Evolutionary conservation across 2,113 vertebrate species (phyloP).

Genomic region (Hiodon tergisus): DNA sequence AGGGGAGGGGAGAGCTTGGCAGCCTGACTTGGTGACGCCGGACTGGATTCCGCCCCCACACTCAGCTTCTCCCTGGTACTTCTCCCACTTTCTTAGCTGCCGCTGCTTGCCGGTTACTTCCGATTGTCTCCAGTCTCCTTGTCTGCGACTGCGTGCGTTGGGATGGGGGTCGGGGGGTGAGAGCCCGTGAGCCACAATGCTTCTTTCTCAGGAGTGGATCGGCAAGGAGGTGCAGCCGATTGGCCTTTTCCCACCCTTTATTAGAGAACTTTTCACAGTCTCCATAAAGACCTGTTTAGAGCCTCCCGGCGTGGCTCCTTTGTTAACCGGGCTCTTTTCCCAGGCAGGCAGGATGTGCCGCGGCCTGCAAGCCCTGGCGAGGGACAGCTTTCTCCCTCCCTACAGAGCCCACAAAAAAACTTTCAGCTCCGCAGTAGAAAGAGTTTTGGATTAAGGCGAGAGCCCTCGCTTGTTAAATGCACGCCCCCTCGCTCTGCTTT

Average conservation of each 20-base stretch:
- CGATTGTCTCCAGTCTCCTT: background rate
- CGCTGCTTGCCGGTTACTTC: background rate
- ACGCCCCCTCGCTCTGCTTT: too few species aligned
- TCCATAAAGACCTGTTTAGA: slow-evolving; percentile 5
- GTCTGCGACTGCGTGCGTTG: too few species aligned
- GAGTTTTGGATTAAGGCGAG: too few species aligned
- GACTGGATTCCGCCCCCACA: too few species aligned
- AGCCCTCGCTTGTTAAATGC: too few species aligned
- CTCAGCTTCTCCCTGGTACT: too few species aligned
- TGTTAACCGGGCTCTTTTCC: slow-evolving; percentile 2
- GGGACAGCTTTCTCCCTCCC: background rate
- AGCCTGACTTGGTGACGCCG: too few species aligned
- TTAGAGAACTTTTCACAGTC: slow-evolving; percentile 9
- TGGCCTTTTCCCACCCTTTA: slow-evolving; percentile 2
- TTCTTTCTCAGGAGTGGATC: background rate
- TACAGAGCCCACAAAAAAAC: slow-evolving; percentile 9
- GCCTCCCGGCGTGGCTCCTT: slow-evolving; percentile 1
- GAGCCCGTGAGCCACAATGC: background rate
- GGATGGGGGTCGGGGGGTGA: background rate
- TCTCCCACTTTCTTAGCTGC: background rate
- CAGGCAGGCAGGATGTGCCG: background rate
- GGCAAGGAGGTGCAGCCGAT: background rate
- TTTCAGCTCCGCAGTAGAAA: too few species aligned
- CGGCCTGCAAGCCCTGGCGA: background rate
- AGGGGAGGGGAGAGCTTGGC: too few species aligned